Evolutionary conservation across 1,140 invertebrate species (phyloP).

Genomic region (Bombus vancouverensis): DNA sequence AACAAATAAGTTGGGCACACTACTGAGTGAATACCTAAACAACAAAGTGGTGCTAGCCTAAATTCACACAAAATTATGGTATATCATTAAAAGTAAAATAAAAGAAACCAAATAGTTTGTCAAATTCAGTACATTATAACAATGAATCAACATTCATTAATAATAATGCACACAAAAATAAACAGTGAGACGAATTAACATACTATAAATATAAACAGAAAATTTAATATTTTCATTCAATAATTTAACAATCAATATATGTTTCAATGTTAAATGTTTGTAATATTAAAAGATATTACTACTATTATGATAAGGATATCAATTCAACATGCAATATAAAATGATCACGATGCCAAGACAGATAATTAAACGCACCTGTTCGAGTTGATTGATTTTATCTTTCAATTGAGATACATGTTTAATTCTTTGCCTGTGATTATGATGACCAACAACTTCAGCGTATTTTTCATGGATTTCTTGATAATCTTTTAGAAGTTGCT

Average conservation of each 20-base stretch:
- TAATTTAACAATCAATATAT: background rate
- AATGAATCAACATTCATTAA: slow-evolving; percentile 31
- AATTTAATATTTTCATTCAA: slow-evolving; percentile 41
- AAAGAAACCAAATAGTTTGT: background rate
- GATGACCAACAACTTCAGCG: slow-evolving; percentile 85
- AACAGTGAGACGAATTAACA: background rate
- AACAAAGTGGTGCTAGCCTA: background rate
- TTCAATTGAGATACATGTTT: slow-evolving; percentile 86
- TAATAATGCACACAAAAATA: slow-evolving; percentile 32
- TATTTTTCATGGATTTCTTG: slow-evolving; percentile 84
- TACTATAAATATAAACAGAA: slow-evolving; percentile 20
- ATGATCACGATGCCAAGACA: slow-evolving; percentile 39
- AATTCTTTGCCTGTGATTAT: slow-evolving; percentile 88
- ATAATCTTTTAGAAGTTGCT: slow-evolving; percentile 78
- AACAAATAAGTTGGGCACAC: background rate
- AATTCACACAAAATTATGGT: background rate
- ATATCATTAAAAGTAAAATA: background rate
- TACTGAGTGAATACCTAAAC: background rate
- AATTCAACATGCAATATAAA: slow-evolving; percentile 67
- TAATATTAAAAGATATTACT: slow-evolving; percentile 4
- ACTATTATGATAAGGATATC: slow-evolving; percentile 54
- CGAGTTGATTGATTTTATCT: slow-evolving; percentile 83
- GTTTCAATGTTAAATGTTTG: too few species aligned
- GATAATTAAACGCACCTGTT: slow-evolving; percentile 81
- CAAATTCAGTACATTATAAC: background rate